These are phyloP conservation scores for Drosophila melanocephala DNA, from an alignment of 2,888 invertebrate species.

Conservation along the genomic window DNA sequence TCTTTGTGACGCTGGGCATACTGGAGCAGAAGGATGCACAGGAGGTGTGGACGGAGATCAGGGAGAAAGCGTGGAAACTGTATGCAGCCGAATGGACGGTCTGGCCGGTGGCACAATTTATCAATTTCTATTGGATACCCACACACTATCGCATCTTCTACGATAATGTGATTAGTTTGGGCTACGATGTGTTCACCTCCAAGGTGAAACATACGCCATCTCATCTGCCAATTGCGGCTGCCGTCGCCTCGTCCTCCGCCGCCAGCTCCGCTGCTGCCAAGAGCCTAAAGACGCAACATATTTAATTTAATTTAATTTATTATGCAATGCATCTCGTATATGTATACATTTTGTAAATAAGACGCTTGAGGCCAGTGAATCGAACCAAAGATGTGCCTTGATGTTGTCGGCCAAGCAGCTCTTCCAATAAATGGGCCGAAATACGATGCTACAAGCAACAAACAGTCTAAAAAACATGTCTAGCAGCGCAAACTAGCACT, in stretches of 20 bases:
- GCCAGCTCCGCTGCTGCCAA: conserved; percentile 17
- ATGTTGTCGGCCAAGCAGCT: conserved; percentile 5
- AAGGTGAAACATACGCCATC: conserved; percentile 89
- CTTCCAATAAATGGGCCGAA: conserved; percentile 22
- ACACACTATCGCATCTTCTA: conserved; percentile 93
- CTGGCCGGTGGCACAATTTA: conserved; percentile 96
- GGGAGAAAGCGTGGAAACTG: conserved; percentile 90
- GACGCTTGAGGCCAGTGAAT: conserved; percentile 3
- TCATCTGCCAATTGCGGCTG: conserved; percentile 37
- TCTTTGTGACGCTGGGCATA: conserved; percentile 91
- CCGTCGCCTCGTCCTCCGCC: not conserved
- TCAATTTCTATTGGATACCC: conserved; percentile 96
- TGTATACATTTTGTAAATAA: conserved; percentile 16
- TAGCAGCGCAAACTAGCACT: conserved; percentile 12
- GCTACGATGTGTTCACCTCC: conserved; percentile 94
- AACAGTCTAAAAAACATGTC: not conserved
- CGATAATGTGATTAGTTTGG: conserved; percentile 93
- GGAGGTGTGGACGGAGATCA: conserved; percentile 89
- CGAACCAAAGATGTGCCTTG: conserved; percentile 18
- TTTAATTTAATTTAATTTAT: conserved; percentile 11
- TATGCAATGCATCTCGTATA: conserved; percentile 22
- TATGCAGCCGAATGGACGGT: conserved; percentile 95
- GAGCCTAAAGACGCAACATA: conserved; percentile 27
- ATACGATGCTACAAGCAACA: conserved; percentile 18
- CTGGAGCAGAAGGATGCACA: conserved; percentile 88